Conservation (phyloP, 2,113 vertebrate species). For the Australoheros scitulus region DNA sequence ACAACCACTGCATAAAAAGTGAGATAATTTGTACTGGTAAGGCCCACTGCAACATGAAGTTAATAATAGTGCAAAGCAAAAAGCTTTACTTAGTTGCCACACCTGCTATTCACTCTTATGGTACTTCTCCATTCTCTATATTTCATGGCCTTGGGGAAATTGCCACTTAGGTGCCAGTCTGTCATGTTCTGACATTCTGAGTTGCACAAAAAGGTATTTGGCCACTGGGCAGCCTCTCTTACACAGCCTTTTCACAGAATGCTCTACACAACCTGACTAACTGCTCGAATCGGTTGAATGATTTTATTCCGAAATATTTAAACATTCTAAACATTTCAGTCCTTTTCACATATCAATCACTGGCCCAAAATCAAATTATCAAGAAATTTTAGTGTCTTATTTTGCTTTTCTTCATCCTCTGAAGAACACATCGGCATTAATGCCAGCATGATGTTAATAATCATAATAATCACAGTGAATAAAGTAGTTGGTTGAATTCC, state of each 20-base stretch:
- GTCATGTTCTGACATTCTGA: not conserved
- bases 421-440: not conserved
- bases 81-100: not conserved
- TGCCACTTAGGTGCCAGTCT: not conserved
- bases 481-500: not conserved
- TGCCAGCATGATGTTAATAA: conserved; percentile 3
- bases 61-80: not conserved
- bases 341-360: not conserved
- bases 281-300: not conserved
- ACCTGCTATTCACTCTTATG: not conserved
- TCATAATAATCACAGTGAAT: not conserved
- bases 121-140: not conserved
- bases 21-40: not conserved
- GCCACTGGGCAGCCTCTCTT: not conserved
- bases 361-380: not conserved
- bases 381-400: not conserved
- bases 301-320: not conserved
- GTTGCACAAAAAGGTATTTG: not conserved
- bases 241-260: not conserved
- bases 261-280: not conserved
- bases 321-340: not conserved
- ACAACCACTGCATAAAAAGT: not conserved
- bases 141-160: not conserved
- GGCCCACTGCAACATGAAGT: not conserved
- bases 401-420: not conserved